Evolutionary conservation across 92 coral and sea anemone genomes (phyloP), one percentile per base, ranked within the genome.

Genomic region (Umimayanthus kanabou): DNA sequence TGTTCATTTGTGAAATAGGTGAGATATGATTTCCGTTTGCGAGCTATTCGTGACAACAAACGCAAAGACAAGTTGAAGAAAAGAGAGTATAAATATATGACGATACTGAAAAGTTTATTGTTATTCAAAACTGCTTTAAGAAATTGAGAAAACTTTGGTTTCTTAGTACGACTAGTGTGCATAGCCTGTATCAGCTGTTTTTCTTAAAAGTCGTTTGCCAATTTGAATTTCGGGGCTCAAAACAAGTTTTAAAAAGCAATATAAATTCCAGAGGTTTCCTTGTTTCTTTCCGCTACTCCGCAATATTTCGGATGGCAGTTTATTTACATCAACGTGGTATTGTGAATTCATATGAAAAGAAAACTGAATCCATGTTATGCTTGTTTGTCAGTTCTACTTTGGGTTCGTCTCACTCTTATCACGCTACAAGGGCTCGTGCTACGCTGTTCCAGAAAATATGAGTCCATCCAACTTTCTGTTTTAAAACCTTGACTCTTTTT

Each of bases 1-100:
- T 70, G 78, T 73, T 70, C 77, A 71, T 83, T 83, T 70, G 78
- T 70, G 43, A 72, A 70, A 83, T 83, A 83, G 45, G 57, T 73
- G 18, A 42, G 42, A 67, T 61, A 80, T 80, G 73, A 40, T 61
- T 82, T 70, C 42, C 66, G n/a, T 70, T 39, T 49, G 77, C 14
- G 10, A 43, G 42, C 42, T 11, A 18, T 66, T 39, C 73, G 55
- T 33, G 28, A 79, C 6, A 49, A 49, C 67, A 79, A 39, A 66
- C 74, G n/a, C 30, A 25, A 22, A n/a, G 61, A 40, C 55, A 81
- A 23, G 15, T 39, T 13, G 29, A 39, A 40, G 30, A 22, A 79
- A 33, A 20, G 81, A 29, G 61, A 79, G 67, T 11, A n/a, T n/a
- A n/a, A 50, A 18, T 15, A 47, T 47, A 7, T 47, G 50, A 47